Evolutionary conservation across 2,888 invertebrate genomes (phyloP).

Genomic region (Limenitis arthemis): DNA sequence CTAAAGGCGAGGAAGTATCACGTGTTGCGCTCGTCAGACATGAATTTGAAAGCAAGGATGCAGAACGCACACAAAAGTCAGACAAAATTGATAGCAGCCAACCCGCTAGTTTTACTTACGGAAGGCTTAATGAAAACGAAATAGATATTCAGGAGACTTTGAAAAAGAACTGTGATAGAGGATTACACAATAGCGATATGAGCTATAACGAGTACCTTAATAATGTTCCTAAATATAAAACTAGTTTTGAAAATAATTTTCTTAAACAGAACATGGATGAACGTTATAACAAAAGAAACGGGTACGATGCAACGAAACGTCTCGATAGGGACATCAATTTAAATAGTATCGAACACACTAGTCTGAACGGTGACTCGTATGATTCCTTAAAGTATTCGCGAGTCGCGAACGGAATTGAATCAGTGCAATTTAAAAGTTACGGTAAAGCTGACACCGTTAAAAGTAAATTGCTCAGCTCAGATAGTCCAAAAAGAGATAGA

Average conservation of each 20-base stretch:
- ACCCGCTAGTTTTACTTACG: constrained; percentile 51
- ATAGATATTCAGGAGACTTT: constrained; percentile 65
- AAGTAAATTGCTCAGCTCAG: constrained; percentile 65
- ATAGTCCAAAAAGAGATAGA: constrained; percentile 77
- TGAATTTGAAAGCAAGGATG: constrained; percentile 61
- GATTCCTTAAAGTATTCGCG: constrained; percentile 70
- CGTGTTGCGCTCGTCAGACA: constrained; percentile 59
- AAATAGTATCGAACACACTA: constrained; percentile 59
- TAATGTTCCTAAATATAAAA: constrained; percentile 70
- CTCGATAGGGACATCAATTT: constrained; percentile 60
- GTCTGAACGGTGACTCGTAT: constrained; percentile 61
- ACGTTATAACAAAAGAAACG: constrained; percentile 62
- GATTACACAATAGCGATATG: constrained; percentile 64
- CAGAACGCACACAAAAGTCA: constrained; percentile 44
- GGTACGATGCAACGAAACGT: constrained; percentile 55
- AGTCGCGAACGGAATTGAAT: constrained; percentile 66
- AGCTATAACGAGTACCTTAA: constrained; percentile 62
- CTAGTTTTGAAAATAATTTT: constrained; percentile 67
- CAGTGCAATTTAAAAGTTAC: constrained; percentile 66
- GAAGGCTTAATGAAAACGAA: constrained; percentile 53
- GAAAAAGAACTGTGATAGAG: constrained; percentile 69
- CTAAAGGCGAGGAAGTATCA: constrained; percentile 48
- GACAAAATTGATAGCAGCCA: constrained; percentile 50
- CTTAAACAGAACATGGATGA: constrained; percentile 64
- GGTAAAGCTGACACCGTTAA: constrained; percentile 65